phyloP scores from a whole-genome alignment of 2,888 invertebrate genomes.

The Diploptera punctata region DNA sequence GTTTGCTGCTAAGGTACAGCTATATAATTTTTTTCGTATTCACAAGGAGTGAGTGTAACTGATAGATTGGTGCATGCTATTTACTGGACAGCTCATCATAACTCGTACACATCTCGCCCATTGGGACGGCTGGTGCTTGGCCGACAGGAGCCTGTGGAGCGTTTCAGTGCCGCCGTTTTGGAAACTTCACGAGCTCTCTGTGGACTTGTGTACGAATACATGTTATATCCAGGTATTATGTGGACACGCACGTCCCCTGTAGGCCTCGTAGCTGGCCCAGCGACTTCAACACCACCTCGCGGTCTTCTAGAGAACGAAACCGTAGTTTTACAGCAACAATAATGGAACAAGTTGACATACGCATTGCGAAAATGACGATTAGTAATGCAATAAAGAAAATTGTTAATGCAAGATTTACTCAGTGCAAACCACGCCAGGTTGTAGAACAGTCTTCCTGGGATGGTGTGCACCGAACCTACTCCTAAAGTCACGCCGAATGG shows the following conservation, averaged over 20 bases:
- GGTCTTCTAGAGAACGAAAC: slow-evolving; percentile 69
- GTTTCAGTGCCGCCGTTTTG: slow-evolving; percentile 44
- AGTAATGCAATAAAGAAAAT: slow-evolving; percentile 68
- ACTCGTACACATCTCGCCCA: slow-evolving; percentile 62
- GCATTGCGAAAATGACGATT: slow-evolving; percentile 74
- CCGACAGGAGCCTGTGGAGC: slow-evolving; percentile 50
- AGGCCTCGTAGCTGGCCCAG: slow-evolving; percentile 56
- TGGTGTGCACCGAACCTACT: slow-evolving; percentile 59
- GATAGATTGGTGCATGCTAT: no score
- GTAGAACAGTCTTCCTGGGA: slow-evolving; percentile 65
- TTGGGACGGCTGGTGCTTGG: slow-evolving; percentile 55
- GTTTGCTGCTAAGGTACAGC: no score
- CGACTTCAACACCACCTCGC: slow-evolving; percentile 49
- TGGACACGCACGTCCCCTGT: slow-evolving; percentile 74
- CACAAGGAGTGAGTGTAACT: no score
- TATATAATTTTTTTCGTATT: no score
- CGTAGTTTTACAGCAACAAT: slow-evolving; percentile 81
- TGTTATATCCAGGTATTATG: slow-evolving; percentile 73
- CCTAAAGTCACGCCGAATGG: slow-evolving; percentile 70
- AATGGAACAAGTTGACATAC: slow-evolving; percentile 76
- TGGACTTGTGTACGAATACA: slow-evolving; percentile 68
- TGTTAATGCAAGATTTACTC: slow-evolving; percentile 71
- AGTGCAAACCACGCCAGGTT: slow-evolving; percentile 73
- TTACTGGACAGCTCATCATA: slow-evolving; percentile 23
- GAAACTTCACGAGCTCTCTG: slow-evolving; percentile 54